phyloP scores from a whole-genome alignment of 64 coral and sea anemone species.

The Porites australiensis region DNA sequence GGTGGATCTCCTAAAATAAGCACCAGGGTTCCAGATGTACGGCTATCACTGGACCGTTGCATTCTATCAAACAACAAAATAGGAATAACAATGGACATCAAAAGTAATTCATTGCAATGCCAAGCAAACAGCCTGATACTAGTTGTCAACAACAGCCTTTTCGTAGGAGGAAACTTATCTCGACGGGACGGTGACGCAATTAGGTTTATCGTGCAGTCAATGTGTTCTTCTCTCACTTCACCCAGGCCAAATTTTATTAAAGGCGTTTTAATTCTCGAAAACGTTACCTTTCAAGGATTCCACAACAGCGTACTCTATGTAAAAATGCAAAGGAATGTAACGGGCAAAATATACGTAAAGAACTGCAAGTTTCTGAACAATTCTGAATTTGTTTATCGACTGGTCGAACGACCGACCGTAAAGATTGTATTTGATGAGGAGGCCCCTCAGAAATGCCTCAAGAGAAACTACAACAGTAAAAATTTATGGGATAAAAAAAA shows the following conservation, averaged over 20 bases:
- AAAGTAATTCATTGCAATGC: too few species aligned
- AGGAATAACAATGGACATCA: neutral
- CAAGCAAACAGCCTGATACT: neutral
- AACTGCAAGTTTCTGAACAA: constrained; percentile 42
- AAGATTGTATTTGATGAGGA: neutral
- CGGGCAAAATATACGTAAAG: neutral
- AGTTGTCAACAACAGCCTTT: neutral
- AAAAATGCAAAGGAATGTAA: neutral
- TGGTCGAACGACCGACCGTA: neutral
- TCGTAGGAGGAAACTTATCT: neutral
- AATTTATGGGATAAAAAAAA: neutral
- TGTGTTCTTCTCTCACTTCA: too few species aligned
- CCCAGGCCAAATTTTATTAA: neutral
- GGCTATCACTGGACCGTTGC: neutral
- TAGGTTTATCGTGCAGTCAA: neutral
- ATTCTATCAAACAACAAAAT: neutral
- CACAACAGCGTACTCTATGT: neutral
- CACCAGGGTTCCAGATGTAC: neutral
- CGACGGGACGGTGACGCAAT: neutral
- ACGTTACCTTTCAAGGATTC: constrained; percentile 23
- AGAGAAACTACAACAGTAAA: neutral
- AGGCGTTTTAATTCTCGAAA: neutral
- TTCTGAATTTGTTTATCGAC: neutral
- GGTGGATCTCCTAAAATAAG: neutral
- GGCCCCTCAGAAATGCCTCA: neutral